Evolutionary conservation across 2,888 invertebrate species (phyloP), one percentile per base, ranked within the genome.

Genomic region (Callinectes sapidus): DNA sequence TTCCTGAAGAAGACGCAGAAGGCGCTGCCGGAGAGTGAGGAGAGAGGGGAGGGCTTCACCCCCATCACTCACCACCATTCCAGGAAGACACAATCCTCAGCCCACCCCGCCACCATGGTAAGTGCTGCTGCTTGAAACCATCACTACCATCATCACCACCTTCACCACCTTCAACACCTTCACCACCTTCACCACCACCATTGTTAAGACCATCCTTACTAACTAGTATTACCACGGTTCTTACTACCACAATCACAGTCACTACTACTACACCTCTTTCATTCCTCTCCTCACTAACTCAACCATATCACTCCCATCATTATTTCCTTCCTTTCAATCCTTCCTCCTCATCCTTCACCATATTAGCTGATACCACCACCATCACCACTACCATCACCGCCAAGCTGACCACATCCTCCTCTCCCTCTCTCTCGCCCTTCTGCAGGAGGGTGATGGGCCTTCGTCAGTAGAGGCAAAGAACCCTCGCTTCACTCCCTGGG

Each of bases 401-500:
- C 87, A 42, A 18, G 54, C 87, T 87, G n/a, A 87, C 13, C 28
- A 23, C 54, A 48, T 28, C 87, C 86, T 48, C 54, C n/a, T 54
- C n/a, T n/a, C 16, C 2, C 14, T 18, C 42, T 28, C 39, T 13
- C 18, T 23, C 28, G 32, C 39, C 42, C 16, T 42, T 28, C 87
- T 42, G 18, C 90, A 92, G 92, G 92, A 92, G 13, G 23, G 28
- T 35, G 92, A 92, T 13, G 90, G 90, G 32, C 87, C 93, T 23
- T 92, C 92, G 81, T 93, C 93, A 39, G 93, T 93, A 81, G 93
- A 93, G 86, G 93, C 93, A 48, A 91, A 91, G 71, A 93, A 93
- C 71, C 92, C 92, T 10, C 91, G 91, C 66, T 93, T 89, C 81
- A 88, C 92, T 35, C 93, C 93, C 14, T 97, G 97, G 97, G 98